Conservation (phyloP, 1,140 invertebrate species). For the Lucilia cuprina region DNA sequence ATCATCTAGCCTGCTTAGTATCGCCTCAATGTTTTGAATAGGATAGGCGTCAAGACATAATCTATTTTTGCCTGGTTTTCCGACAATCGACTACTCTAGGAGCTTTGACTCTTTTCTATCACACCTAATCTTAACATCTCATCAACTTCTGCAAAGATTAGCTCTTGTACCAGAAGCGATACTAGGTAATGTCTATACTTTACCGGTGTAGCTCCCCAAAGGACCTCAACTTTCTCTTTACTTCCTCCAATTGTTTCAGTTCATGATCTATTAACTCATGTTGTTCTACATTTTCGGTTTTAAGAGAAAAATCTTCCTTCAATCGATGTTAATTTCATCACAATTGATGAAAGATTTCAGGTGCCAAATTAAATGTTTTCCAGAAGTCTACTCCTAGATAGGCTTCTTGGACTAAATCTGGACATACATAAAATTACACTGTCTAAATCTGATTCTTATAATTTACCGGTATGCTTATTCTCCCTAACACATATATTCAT, state of each 20-base stretch:
- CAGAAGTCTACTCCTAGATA: conserved; percentile 1
- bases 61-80: not conserved
- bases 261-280: not conserved
- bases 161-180: not conserved
- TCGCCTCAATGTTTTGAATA: not conserved
- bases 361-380: not conserved
- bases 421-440: not conserved
- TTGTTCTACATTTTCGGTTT: not conserved
- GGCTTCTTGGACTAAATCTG: not conserved
- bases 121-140: not conserved
- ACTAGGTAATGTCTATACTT: not conserved
- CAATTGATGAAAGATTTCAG: not conserved
- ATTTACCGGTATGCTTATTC: not conserved
- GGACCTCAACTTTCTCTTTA: not conserved
- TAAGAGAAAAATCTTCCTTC: not conserved
- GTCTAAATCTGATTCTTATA: not conserved
- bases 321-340: not conserved
- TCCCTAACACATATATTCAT: not conserved
- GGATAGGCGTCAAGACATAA: conserved; percentile 15
- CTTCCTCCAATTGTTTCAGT: not conserved
- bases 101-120: not conserved
- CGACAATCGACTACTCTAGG: not conserved
- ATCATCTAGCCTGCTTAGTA: not conserved
- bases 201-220: not conserved
- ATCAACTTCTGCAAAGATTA: not conserved